Evolutionary conservation across 30 jellyfish, hydroid and myxozoan species (phyloP).

Genomic region (Morbakka virulenta): DNA sequence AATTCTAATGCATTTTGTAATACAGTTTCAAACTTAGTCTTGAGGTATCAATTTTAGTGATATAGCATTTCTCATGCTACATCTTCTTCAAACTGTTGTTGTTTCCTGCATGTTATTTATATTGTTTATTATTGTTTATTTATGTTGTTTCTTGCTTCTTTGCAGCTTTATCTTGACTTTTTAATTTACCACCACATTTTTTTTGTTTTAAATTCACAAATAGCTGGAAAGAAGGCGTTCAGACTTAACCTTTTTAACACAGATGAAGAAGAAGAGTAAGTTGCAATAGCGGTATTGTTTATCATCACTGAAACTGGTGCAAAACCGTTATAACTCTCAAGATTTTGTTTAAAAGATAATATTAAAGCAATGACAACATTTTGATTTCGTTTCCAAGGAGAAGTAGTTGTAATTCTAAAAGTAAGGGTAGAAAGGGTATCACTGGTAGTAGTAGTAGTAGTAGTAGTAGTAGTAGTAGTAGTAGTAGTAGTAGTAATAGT

Average conservation of each 20-base stretch:
- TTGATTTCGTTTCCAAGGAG: too few relatives aligned
- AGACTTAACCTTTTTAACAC: constrained; percentile 68
- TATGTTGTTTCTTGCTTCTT: too few relatives aligned
- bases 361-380: too few relatives aligned
- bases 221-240: constrained; percentile 43
- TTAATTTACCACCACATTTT: too few relatives aligned
- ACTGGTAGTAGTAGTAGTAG: neutral
- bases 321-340: too few relatives aligned
- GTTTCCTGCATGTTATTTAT: neutral
- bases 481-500: neutral
- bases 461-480: neutral
- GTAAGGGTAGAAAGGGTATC: neutral
- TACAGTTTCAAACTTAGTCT: too few relatives aligned
- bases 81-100: neutral
- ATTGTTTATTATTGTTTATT: neutral
- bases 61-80: constrained; percentile 2
- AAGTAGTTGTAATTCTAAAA: neutral
- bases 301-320: too few relatives aligned
- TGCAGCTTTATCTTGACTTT: too few relatives aligned
- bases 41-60: too few relatives aligned
- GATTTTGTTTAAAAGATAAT: too few relatives aligned
- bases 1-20: too few relatives aligned
- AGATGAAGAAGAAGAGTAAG: constrained; percentile 84
- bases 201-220: too few relatives aligned
- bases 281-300: neutral